Evolutionary conservation across 2,888 invertebrate species (phyloP), one percentile per base, ranked within the genome.

Genomic region (Caenorhabditis sp.): DNA sequence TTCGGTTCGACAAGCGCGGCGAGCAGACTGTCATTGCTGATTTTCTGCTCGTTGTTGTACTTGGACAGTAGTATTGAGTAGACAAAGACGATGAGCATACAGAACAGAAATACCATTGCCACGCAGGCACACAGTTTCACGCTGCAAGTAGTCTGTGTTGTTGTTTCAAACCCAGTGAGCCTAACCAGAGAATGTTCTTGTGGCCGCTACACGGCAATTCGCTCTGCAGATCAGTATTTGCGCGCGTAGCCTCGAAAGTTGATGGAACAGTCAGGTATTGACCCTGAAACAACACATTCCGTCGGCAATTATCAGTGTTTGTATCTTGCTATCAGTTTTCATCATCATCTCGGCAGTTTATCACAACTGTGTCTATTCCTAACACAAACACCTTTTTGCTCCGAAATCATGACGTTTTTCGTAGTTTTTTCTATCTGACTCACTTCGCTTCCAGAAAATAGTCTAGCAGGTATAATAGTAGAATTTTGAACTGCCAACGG

Each of bases 211-310:
- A 52, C 39, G 68, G 50, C 32, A 32, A 32, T 55, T 59, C 52
- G 32, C 37, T n/a, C 13, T 53, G 52, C 32, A 26, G 55, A 35
- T 50, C 37, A 3, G n/a, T n/a, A 61, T 45, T 70, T 27, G 73
- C 46, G 53, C 73, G 65, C 45, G 63, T 43, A 52, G 37, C n/a
- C 26, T 63, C 62, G 20, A 62, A 39, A 17, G 62, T 48, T 37
- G 59, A 62, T 58, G 76, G 76, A 71, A 76, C 76, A 43, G 76
- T 76, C 26, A 76, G 46, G 39, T 76, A 71, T 22, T 70, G 76
- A 65, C 70, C 65, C 76, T 76, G 70, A 71, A 75, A 75, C 22
- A 71, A 61, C 55, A 71, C 55, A 48, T 70, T 61, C 70, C 53
- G 52, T 61, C 32, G 50, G n/a, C 39, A 26, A 50, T 70, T 70